phyloP scores from a whole-genome alignment of 1,140 invertebrate species.

The Vanessa tameamea region DNA sequence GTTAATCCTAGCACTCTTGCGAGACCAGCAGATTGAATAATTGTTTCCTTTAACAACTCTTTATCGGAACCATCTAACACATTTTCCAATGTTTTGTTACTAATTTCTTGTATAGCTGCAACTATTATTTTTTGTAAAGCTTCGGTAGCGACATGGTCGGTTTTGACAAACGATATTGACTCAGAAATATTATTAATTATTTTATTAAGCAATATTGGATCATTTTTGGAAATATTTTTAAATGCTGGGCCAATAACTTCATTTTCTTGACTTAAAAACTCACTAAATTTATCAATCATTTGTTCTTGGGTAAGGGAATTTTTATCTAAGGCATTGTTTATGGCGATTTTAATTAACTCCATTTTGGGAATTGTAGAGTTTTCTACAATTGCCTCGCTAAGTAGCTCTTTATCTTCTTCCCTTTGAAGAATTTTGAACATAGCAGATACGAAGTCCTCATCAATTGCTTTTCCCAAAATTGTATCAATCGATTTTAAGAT shows the following conservation, averaged over 20 bases:
- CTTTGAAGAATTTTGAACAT: conserved; percentile 78
- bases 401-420: conserved; percentile 74
- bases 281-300: conserved; percentile 82
- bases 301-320: conserved; percentile 79
- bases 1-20: conserved; percentile 86
- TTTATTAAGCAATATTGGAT: conserved; percentile 80
- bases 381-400: conserved; percentile 79
- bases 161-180: conserved; percentile 80
- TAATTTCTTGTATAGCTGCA: conserved; percentile 82
- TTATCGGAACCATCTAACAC: conserved; percentile 80
- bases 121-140: conserved; percentile 84
- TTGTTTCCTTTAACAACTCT: conserved; percentile 77
- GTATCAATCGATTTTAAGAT: conserved; percentile 82
- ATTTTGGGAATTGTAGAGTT: conserved; percentile 81
- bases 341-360: conserved; percentile 82
- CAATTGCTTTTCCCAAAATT: conserved; percentile 71
- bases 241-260: conserved; percentile 82
- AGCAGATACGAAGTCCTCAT: conserved; percentile 73
- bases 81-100: conserved; percentile 80
- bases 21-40: conserved; percentile 86
- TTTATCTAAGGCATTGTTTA: conserved; percentile 69
- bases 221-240: conserved; percentile 81
- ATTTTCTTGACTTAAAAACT: conserved; percentile 82
- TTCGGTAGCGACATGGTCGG: conserved; percentile 83
- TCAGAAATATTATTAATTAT: conserved; percentile 82